Base-by-base conservation (phyloP, 2,888 invertebrate species). In the Imbricaverruca yamaguchii region DNA sequence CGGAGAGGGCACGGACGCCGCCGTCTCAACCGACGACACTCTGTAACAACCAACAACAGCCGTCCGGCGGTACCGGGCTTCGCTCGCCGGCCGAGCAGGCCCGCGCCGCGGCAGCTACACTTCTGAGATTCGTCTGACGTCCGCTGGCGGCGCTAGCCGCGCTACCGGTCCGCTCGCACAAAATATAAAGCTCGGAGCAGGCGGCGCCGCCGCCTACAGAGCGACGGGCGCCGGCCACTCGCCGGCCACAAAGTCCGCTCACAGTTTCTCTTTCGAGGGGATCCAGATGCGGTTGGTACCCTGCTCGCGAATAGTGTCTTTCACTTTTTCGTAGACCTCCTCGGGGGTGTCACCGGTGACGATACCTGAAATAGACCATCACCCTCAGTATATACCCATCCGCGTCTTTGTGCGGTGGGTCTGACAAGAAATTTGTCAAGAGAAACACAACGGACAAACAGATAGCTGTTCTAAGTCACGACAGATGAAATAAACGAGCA, bases 251-350 rank as follows among this genome's bases (percentile, higher is more conserved):
- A 39, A 39, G 39, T 39, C 39, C 55, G 80, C 82, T 93, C 93
- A 95, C 91, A 95, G 93, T 89, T 94, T 93, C 89, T 98, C 97
- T 87, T 97, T 96, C 84, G 96, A 93, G 85, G 97, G 96, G 86
- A 98, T 95, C 98, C 98, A 98, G 88, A 98, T 97, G 86, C 91
- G 92, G 87, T 97, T 96, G 84, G 97, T 97, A 85, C 96, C 95
- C 90, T 98, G 97, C 86, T 95, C 94, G 86, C 92, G 91, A 87
- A 98, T 97, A 85, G 97, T 94, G 87, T 95, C 93, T 89, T 98
- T 97, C 85, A 96, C 95, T 89, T 94, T 94, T 85, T 92, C 91
- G 90, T 98, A 97, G 86, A 99, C 94, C 88, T 99, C 98, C 88
- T 97, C 97, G 67, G 97, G 96, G 81, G 98, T 97, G 88, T 98